phyloP scores from a whole-genome alignment of 2,888 invertebrate genomes.

The Tinea trinotella region DNA sequence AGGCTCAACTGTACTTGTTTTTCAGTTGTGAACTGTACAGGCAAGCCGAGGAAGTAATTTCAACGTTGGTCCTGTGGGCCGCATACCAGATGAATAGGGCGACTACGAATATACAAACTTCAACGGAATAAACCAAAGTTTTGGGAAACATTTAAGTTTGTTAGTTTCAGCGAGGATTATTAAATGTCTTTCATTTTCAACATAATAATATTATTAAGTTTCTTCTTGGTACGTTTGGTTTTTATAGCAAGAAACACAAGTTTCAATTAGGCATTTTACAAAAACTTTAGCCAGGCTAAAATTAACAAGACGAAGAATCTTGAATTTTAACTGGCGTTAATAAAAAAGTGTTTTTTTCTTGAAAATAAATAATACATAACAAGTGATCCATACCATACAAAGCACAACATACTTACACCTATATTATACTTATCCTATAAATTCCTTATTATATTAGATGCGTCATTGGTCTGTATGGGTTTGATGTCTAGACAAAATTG shows the following conservation, averaged over 20 bases:
- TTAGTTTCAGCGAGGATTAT: background rate
- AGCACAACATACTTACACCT: no score
- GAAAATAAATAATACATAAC: no score
- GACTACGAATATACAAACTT: background rate
- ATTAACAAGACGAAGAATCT: no score
- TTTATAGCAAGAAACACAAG: background rate
- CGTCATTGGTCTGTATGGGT: no score
- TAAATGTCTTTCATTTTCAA: background rate
- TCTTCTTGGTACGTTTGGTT: background rate
- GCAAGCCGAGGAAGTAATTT: slow-evolving; percentile 19
- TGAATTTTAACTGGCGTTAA: no score
- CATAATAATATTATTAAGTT: background rate
- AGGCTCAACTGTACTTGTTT: slow-evolving; percentile 16
- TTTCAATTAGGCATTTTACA: no score
- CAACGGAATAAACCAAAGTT: background rate
- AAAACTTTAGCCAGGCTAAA: no score
- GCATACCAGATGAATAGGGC: slow-evolving; percentile 37
- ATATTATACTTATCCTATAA: no score
- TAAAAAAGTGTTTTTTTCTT: no score
- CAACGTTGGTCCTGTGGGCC: slow-evolving; percentile 22
- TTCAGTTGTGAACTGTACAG: slow-evolving; percentile 16
- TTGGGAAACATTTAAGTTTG: background rate
- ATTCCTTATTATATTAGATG: no score
- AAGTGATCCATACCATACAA: no score
- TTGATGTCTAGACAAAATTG: background rate